Percentiles rank a stretch among this genome's conserved stretches.
These are phyloP conservation scores for Trissolcus brochymenae DNA, from an alignment of 2,888 invertebrate species.

Conservation along the genomic window DNA sequence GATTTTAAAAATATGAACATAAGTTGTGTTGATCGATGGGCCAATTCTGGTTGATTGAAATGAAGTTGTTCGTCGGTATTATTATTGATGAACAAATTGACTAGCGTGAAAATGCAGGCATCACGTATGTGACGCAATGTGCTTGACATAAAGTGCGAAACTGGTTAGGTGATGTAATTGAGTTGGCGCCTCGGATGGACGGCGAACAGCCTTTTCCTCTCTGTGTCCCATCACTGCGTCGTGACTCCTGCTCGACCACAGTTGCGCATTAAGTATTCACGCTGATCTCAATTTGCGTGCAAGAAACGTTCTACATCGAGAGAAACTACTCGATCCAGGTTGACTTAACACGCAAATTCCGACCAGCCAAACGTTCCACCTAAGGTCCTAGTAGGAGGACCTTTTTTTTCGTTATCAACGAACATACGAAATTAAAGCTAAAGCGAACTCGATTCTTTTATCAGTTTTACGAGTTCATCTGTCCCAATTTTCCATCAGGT, in stretches of 20 bases:
- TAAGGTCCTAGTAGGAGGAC: conserved; percentile 18
- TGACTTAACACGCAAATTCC: conserved; percentile 61
- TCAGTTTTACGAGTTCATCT: not conserved
- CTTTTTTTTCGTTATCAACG: conserved; percentile 43
- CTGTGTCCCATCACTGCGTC: conserved; percentile 67
- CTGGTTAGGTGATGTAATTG: conserved; percentile 71
- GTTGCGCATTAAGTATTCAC: conserved; percentile 72
- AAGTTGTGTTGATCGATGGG: conserved; percentile 22
- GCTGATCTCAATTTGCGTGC: conserved; percentile 73
- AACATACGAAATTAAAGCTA: conserved; percentile 35
- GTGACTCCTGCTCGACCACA: conserved; percentile 71
- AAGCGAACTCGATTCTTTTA: not conserved
- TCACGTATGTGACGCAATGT: conserved; percentile 57
- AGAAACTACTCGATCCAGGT: conserved; percentile 64
- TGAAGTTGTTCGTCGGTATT: too few relatives aligned
- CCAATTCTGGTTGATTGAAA: too few relatives aligned
- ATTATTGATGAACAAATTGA: conserved; percentile 14
- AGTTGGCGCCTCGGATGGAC: conserved; percentile 71
- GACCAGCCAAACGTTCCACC: conserved; percentile 54
- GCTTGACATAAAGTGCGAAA: conserved; percentile 67
- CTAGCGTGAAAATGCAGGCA: conserved; percentile 41
- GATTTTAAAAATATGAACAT: not conserved
- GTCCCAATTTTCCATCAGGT: not conserved
- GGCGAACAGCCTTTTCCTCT: conserved; percentile 70
- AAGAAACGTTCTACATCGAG: conserved; percentile 65